Conservation (phyloP, 2,113 vertebrate genomes). For the Empidonax alnorum region DNA sequence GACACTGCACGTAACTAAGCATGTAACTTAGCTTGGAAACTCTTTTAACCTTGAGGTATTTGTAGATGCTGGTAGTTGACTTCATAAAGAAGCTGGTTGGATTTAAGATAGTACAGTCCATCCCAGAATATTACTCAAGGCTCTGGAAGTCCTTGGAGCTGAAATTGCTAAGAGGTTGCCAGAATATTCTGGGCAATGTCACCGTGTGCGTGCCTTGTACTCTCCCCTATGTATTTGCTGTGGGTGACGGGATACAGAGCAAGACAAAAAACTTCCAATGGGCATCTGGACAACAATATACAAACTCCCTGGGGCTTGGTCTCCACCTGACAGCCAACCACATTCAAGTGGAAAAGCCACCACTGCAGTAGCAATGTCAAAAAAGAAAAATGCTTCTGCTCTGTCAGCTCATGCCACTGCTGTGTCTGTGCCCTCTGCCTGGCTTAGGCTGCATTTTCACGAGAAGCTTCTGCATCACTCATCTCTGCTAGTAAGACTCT, state of each 20-base stretch:
- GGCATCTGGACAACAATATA: background rate
- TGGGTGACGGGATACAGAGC: rapidly evolving
- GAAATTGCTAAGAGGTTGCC: background rate
- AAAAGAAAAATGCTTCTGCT: background rate
- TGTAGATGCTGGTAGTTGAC: background rate
- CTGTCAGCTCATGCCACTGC: background rate
- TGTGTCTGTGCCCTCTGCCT: background rate
- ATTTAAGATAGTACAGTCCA: background rate
- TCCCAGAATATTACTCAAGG: background rate
- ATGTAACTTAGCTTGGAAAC: background rate
- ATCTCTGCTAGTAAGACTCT: background rate
- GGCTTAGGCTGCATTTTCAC: background rate
- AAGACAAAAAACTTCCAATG: background rate
- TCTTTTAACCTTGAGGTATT: background rate
- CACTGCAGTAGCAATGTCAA: rapidly evolving
- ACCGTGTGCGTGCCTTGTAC: rapidly evolving
- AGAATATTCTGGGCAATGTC: background rate
- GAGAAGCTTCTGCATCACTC: background rate
- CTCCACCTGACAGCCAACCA: background rate
- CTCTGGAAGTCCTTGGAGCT: background rate
- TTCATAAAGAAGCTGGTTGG: background rate
- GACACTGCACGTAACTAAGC: background rate
- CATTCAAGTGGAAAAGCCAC: background rate
- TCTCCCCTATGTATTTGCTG: background rate
- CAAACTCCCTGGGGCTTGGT: background rate